Percentiles rank a stretch among this genome's conserved stretches.
Conservation (phyloP, 2,113 vertebrate species). For the Antidorcas marsupialis region DNA sequence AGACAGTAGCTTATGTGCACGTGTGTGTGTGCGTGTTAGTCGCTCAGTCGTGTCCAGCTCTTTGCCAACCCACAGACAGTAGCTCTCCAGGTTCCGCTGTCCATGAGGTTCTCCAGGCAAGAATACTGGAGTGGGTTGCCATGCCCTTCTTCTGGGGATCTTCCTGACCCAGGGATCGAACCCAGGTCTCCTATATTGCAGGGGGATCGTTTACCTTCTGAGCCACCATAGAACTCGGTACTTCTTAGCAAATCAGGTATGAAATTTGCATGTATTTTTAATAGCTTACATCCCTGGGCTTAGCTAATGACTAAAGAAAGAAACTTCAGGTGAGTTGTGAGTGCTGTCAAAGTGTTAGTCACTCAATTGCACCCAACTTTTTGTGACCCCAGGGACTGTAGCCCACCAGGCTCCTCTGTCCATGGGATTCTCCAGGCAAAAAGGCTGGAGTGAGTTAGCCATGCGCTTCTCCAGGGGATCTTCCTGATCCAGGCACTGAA, state of each 20-base stretch:
- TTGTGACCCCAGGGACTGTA: background rate
- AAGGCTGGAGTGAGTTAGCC: background rate
- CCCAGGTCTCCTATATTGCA: background rate
- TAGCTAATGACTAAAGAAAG: conserved; percentile 50
- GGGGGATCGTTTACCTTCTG: background rate
- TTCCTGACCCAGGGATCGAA: background rate
- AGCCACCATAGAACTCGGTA: background rate
- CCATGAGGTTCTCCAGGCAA: background rate
- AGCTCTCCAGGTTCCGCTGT: too few species aligned
- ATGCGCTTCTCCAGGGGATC: background rate
- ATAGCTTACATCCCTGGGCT: background rate
- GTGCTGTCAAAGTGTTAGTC: background rate
- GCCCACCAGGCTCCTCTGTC: background rate
- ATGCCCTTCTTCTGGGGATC: background rate
- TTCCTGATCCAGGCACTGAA: background rate
- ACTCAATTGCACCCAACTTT: background rate
- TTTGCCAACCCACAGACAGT: too few species aligned
- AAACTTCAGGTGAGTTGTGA: conserved; percentile 33
- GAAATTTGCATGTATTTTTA: conserved; percentile 68
- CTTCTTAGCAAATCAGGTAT: conserved; percentile 16
- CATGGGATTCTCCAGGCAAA: background rate
- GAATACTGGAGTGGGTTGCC: background rate
- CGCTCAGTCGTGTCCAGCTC: too few species aligned
- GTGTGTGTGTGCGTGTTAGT: too few species aligned
- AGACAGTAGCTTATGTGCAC: too few species aligned